Evolutionary conservation across 2,797 vertebrate species (phyloP).

Genomic region (Acanthiza pusilla): DNA sequence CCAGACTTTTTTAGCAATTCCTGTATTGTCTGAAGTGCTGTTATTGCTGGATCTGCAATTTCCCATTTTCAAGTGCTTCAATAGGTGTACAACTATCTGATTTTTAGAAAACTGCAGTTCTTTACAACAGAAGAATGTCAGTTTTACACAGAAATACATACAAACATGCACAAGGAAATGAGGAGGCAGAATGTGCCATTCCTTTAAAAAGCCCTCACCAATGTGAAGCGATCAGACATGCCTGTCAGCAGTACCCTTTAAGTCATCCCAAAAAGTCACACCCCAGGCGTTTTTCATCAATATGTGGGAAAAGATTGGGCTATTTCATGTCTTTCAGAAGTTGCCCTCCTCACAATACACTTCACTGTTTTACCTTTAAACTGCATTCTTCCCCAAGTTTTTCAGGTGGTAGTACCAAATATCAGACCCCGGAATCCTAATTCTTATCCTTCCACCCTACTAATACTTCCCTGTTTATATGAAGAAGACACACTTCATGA

Average conservation of each 20-base stretch:
- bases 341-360: not conserved
- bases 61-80: not conserved
- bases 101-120: not conserved
- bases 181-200: not conserved
- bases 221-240: not conserved
- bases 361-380: not conserved
- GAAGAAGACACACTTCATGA: not conserved
- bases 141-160: not conserved
- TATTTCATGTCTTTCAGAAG: not conserved
- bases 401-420: not conserved
- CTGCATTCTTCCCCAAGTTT: not conserved
- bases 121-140: not conserved
- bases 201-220: not conserved
- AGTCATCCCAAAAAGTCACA: not conserved
- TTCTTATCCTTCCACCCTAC: not conserved
- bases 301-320: not conserved
- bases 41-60: not conserved
- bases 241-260: not conserved
- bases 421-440: not conserved
- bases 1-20: not conserved
- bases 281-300: accelerated
- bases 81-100: not conserved
- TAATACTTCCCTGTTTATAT: not conserved
- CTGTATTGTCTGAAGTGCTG: not conserved
- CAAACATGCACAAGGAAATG: not conserved